phyloP scores from a whole-genome alignment of 1,140 invertebrate species.

The Drosophila gunungcola region DNA sequence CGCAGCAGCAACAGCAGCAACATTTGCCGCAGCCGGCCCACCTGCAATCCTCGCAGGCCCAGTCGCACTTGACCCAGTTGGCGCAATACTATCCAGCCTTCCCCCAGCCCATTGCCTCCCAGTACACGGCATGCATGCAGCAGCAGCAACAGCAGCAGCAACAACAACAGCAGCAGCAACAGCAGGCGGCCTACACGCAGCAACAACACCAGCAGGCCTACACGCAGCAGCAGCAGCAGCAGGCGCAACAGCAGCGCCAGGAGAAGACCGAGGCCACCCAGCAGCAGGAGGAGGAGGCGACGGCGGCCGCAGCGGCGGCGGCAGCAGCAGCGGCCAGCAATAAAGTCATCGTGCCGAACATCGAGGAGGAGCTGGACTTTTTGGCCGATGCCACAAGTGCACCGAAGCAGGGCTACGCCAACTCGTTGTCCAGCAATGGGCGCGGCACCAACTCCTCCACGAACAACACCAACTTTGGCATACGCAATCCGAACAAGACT shows the following conservation, averaged over 20 bases:
- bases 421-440: slow-evolving; percentile 84
- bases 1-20: slow-evolving; percentile 71
- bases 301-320: slow-evolving; percentile 85
- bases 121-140: slow-evolving; percentile 82
- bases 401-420: slow-evolving; percentile 85
- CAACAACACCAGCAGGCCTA: slow-evolving; percentile 76
- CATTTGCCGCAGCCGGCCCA: slow-evolving; percentile 80
- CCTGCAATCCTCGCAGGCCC: slow-evolving; percentile 80
- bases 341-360: slow-evolving; percentile 93
- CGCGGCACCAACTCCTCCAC: slow-evolving; percentile 71
- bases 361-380: slow-evolving; percentile 93
- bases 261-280: slow-evolving; percentile 59
- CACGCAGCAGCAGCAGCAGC: slow-evolving; percentile 82
- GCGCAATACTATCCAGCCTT: slow-evolving; percentile 82
- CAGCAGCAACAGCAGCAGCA: slow-evolving; percentile 84
- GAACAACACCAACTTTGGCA: slow-evolving; percentile 80
- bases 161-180: slow-evolving; percentile 72
- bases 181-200: slow-evolving; percentile 81
- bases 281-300: slow-evolving; percentile 88
- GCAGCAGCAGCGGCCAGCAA: slow-evolving; percentile 87
- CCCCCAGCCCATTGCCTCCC: slow-evolving; percentile 80
- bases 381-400: slow-evolving; percentile 87
- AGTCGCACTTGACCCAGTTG: slow-evolving; percentile 76
- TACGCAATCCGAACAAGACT: slow-evolving; percentile 78
- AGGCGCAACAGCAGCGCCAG: slow-evolving; percentile 81